Conservation (phyloP, 2,797 vertebrate genomes). For the Sebastes taczanowskii region DNA sequence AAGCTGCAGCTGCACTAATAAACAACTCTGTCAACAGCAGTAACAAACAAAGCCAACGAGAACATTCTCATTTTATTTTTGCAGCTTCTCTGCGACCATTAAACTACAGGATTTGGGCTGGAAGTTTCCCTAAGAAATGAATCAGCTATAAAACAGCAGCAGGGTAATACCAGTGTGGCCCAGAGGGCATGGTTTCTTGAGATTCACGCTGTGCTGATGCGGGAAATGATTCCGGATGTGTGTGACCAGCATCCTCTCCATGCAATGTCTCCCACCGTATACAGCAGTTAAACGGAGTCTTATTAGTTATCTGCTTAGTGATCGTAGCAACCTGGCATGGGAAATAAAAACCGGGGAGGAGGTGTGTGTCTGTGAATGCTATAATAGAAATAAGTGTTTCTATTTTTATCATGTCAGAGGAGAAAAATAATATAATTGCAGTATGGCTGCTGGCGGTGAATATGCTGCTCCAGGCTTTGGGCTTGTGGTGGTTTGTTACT, state of each 20-base stretch:
- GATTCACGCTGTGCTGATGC: slow-evolving; percentile 60
- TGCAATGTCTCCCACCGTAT: slow-evolving; percentile 30
- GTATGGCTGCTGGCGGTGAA: slow-evolving; percentile 30
- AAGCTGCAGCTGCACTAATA: slow-evolving; percentile 28
- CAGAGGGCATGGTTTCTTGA: slow-evolving; percentile 51
- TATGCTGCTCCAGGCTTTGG: slow-evolving; percentile 29
- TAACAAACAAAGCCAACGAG: slow-evolving; percentile 28
- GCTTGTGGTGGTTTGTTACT: slow-evolving; percentile 33
- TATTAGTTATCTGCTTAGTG: slow-evolving; percentile 58
- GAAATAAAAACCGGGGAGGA: slow-evolving; percentile 23
- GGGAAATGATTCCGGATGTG: slow-evolving; percentile 66
- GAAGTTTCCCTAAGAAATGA: slow-evolving; percentile 69
- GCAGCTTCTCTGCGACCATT: slow-evolving; percentile 56
- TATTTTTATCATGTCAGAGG: slow-evolving; percentile 43
- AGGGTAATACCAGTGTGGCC: slow-evolving; percentile 54
- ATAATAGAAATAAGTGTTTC: slow-evolving; percentile 41
- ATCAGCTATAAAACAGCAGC: slow-evolving; percentile 72
- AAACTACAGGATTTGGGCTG: slow-evolving; percentile 67
- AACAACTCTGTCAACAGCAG: slow-evolving; percentile 52
- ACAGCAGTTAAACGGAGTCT: slow-evolving; percentile 54
- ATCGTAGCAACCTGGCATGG: slow-evolving; percentile 31
- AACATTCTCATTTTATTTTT: slow-evolving; percentile 63
- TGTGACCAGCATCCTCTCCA: slow-evolving; percentile 49
- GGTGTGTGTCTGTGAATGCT: slow-evolving; percentile 16
- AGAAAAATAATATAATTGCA: slow-evolving; percentile 46